These are phyloP conservation scores for Sminthurinus aureus DNA, from an alignment of 2,888 invertebrate genomes.

Conservation along the genomic window DNA sequence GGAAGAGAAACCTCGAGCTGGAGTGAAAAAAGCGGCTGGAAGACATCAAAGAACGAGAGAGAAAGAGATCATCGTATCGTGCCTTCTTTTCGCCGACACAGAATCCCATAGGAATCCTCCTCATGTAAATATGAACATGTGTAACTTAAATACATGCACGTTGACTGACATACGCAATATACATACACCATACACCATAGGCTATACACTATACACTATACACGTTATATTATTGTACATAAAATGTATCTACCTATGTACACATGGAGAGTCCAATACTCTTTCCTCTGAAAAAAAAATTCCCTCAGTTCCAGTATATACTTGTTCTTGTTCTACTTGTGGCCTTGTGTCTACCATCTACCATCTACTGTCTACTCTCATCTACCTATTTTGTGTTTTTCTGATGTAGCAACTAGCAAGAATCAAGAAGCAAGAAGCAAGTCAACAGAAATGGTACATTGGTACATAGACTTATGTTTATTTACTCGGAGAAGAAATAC, in stretches of 20 bases:
- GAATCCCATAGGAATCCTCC: slow-evolving; percentile 33
- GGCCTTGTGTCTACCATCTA: not conserved
- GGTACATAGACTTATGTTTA: slow-evolving; percentile 3
- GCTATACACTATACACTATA: too few species aligned
- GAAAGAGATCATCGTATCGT: slow-evolving; percentile 24
- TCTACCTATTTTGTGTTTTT: slow-evolving; percentile 7
- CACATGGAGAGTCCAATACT: too few species aligned
- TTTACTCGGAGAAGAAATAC: not conserved
- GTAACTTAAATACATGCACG: slow-evolving; percentile 12
- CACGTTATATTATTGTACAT: not conserved
- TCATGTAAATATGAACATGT: slow-evolving; percentile 39
- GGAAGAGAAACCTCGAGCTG: slow-evolving; percentile 12
- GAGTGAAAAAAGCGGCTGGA: slow-evolving; percentile 15
- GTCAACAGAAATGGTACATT: slow-evolving; percentile 3
- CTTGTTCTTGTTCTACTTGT: not conserved
- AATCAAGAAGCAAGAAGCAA: not conserved
- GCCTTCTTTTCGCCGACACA: slow-evolving; percentile 27
- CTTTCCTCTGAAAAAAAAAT: too few species aligned
- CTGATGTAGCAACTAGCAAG: not conserved
- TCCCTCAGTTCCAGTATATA: not conserved
- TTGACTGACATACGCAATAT: not conserved
- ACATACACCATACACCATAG: not conserved
- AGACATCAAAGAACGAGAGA: slow-evolving; percentile 34
- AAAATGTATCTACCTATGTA: not conserved
- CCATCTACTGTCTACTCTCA: not conserved